Base-by-base conservation (phyloP, 2,888 invertebrate genomes). In the Onthophagus sagittarius region DNA sequence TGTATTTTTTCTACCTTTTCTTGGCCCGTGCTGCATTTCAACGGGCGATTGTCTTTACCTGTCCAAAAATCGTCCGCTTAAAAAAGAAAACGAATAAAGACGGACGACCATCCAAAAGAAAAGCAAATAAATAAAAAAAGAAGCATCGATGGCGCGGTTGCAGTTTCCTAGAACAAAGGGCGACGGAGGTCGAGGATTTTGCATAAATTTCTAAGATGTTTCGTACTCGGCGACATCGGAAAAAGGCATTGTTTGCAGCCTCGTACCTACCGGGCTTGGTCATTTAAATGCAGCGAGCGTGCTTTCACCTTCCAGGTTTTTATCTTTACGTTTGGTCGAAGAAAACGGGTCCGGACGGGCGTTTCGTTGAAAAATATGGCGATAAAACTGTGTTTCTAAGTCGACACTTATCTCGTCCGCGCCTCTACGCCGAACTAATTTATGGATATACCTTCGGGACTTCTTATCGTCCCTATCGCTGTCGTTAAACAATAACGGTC, bases 1-100 rank as follows among this genome's bases (percentile, higher is more conserved):
- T 67, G 67, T 67, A 15, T 15, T 67, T 67, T 67, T 67, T 23
- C 11, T 67, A 23, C 67, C 67, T 67, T 23, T 67, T 67, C 32
- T 67, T 67, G 67, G 67, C 67, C 67, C 67, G 67, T 67, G 67
- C 67, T 67, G 67, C 67, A 67, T 67, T 67, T 67, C 67, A 32
- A 31, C 67, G n/a, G 67, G 67, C 67, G 67, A 67, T 67, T 67
- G 67, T 67, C 67, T 67, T 67, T 67, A 67, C 67, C 67, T 67
- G 67, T 67, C 67, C 67, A 31, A 67, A 67, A 67, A 67, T 67
- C 67, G 67, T 53, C 39, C 39, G 11, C 9, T 53, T 53, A 53
- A 53, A 53, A 53, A 53, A 11, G 11, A 53, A 53, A 53, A 53
- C 23, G 23, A 53, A 7, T 53, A 53, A 53, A 53, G 39, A 53